Conservation (phyloP, 2,888 invertebrate species). For the Crossocerus cetratus region DNA sequence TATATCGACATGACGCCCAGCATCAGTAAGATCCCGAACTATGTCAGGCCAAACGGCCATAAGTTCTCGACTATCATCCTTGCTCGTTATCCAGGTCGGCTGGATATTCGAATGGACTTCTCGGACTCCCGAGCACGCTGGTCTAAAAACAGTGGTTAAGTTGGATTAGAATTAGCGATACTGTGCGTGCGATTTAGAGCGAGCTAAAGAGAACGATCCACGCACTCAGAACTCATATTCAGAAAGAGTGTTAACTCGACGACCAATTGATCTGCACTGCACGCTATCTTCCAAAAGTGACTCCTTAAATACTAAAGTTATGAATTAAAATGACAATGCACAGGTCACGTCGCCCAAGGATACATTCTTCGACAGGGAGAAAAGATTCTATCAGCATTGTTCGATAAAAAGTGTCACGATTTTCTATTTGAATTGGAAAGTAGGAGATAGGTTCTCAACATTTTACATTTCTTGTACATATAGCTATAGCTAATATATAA, state of each 20-base stretch:
- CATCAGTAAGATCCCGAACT: constrained; percentile 89
- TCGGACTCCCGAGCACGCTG: constrained; percentile 22
- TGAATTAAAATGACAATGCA: too few relatives aligned
- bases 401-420: background rate
- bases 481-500: background rate
- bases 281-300: too few relatives aligned
- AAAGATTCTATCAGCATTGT: too few relatives aligned
- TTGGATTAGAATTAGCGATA: too few relatives aligned
- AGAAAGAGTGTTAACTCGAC: too few relatives aligned
- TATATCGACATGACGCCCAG: constrained; percentile 86
- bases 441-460: too few relatives aligned
- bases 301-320: too few relatives aligned
- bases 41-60: constrained; percentile 93
- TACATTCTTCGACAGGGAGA: too few relatives aligned
- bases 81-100: constrained; percentile 82
- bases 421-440: background rate
- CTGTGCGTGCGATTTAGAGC: too few relatives aligned
- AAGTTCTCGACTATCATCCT: constrained; percentile 91
- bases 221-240: background rate
- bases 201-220: too few relatives aligned
- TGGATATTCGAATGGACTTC: constrained; percentile 63
- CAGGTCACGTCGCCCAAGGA: too few relatives aligned
- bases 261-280: too few relatives aligned
- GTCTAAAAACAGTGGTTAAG: constrained; percentile 19
- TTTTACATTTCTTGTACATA: constrained; percentile 1